Evolutionary conservation across 92 coral and sea anemone genomes (phyloP), one percentile per base, ranked within the genome.

Genomic region (Meandrina meandrites): DNA sequence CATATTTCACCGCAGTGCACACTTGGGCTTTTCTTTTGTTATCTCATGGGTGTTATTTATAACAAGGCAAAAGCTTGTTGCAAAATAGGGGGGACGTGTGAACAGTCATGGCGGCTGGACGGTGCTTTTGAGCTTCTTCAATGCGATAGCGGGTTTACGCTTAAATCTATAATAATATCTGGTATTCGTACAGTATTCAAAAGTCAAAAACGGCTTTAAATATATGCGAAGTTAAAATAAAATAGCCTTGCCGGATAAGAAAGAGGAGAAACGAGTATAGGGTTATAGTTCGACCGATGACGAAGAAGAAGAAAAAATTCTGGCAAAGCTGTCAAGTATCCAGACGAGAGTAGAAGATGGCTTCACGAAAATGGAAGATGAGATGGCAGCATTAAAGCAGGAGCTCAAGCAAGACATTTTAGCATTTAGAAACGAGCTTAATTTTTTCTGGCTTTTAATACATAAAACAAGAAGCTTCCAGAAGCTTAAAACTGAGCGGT

Each of bases 371-470:
- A 75, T 75, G 40, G 48, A 42, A 34, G 32, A 75, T 34, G 79
- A 40, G 31, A 75, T 45, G 40, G 56, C 57, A 42, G 79, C 56
- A 22, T 75, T 75, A 75, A 75, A 75, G 24, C 40, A 10, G 16
- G 79, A 75, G 10, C 79, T 75, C 24, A 75, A 75, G 40, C 27
- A 45, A 47, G 79, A 75, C 58, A 75, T 75, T 12, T 34, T 34
- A 75, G 40, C 79, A 34, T 10, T 75, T 18, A 75, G 28, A 75
- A 45, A 18, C 51, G 60, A 75, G 40, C 40, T 42, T 19, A 75
- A 75, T 40, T n/a, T n/a, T n/a, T n/a, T n/a, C n/a, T n/a, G n/a
- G n/a, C n/a, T n/a, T n/a, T n/a, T n/a, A n/a, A n/a, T n/a, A n/a
- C n/a, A n/a, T n/a, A n/a, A n/a, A n/a, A n/a, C n/a, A n/a, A n/a